Percentiles rank a stretch among this genome's conserved stretches.
phyloP scores from a whole-genome alignment of 2,113 vertebrate genomes.

The Bubalus kerabau region DNA sequence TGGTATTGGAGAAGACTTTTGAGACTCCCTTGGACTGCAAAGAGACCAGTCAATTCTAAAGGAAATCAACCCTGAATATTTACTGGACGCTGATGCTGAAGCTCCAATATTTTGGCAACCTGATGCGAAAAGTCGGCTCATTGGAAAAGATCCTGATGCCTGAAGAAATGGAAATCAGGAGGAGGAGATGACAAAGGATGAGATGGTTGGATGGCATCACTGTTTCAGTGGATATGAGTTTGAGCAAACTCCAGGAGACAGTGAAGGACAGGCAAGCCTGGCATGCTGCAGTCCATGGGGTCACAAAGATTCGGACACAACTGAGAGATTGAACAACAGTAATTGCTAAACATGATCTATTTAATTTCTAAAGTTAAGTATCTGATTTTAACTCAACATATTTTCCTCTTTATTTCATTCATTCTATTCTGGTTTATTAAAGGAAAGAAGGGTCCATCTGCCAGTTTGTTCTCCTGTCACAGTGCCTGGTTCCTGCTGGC shows the following conservation, averaged over 20 bases:
- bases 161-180: background rate
- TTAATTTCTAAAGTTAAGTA: background rate
- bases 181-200: background rate
- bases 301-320: accelerated
- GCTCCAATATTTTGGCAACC: background rate
- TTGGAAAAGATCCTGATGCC: background rate
- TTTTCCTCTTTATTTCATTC: background rate
- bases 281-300: background rate
- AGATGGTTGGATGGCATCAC: background rate
- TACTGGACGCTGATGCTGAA: background rate
- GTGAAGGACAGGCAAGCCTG: background rate
- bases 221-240: background rate
- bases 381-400: background rate
- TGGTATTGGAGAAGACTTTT: background rate
- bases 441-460: background rate
- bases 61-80: background rate
- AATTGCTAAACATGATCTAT: background rate
- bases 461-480: background rate
- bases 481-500: background rate
- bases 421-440: background rate
- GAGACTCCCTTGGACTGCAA: background rate
- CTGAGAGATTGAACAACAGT: background rate
- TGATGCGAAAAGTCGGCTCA: background rate
- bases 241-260: background rate
- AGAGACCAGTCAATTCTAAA: background rate